phyloP scores from a whole-genome alignment of 2,888 invertebrate genomes.

The Drosophila kanekoi region DNA sequence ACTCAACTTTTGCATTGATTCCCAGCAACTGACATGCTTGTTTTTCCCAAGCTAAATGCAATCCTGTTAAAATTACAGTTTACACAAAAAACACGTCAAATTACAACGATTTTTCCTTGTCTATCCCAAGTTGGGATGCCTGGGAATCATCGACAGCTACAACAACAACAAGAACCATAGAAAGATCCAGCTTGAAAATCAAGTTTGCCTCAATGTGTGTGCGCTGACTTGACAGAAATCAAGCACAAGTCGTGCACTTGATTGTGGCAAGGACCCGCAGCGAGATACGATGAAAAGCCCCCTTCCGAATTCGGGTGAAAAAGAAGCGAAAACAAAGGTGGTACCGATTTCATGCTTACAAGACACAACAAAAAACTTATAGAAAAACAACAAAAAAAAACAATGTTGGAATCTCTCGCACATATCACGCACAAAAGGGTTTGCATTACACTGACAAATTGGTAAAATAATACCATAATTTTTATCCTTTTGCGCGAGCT shows the following conservation, averaged over 20 bases:
- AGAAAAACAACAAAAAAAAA: conserved; percentile 19
- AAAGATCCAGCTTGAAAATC: conserved; percentile 44
- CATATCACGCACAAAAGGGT: conserved; percentile 57
- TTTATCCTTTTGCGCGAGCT: conserved; percentile 70
- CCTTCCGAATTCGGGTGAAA: conserved; percentile 47
- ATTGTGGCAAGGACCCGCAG: conserved; percentile 52
- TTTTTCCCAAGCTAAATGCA: conserved; percentile 36
- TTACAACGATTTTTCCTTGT: conserved; percentile 46
- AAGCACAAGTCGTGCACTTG: conserved; percentile 63
- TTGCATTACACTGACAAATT: conserved; percentile 77
- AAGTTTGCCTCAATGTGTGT: conserved; percentile 53
- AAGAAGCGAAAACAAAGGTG: conserved; percentile 37
- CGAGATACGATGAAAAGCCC: conserved; percentile 17
- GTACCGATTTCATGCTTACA: conserved; percentile 66
- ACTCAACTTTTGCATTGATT: neutral
- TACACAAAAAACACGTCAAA: conserved; percentile 44
- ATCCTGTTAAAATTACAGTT: conserved; percentile 50
- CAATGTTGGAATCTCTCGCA: conserved; percentile 22
- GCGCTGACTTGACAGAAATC: conserved; percentile 73
- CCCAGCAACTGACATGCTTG: conserved; percentile 25
- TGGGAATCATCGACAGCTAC: conserved; percentile 49
- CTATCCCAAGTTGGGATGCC: conserved; percentile 38
- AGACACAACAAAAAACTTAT: conserved; percentile 26
- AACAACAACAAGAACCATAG: neutral
- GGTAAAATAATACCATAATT: conserved; percentile 80